phyloP scores from a whole-genome alignment of 2,113 vertebrate genomes.

The Psilopsiagon aurifrons region DNA sequence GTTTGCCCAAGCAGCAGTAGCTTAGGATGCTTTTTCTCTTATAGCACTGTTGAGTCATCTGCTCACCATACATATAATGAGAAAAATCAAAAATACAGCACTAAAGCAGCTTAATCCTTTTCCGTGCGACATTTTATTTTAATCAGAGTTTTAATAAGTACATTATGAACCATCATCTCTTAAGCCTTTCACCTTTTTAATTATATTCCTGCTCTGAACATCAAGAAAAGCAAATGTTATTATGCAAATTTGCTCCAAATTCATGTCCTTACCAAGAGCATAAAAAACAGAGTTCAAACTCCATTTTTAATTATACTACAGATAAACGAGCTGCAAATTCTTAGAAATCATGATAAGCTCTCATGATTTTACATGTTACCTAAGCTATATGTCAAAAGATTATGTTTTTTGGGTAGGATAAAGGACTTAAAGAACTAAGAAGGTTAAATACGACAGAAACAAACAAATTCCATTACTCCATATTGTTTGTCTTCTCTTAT shows the following conservation, averaged over 20 bases:
- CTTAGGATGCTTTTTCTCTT: constrained; percentile 59
- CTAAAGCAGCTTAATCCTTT: constrained; percentile 60
- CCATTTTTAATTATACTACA: constrained; percentile 70
- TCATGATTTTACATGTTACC: neutral
- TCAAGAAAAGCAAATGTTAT: constrained; percentile 75
- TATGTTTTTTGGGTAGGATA: neutral
- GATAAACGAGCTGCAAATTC: constrained; percentile 53
- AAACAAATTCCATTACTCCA: neutral
- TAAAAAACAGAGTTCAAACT: constrained; percentile 58
- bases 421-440: neutral
- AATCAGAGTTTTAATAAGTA: constrained; percentile 75
- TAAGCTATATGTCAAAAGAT: constrained; percentile 24
- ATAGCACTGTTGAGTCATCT: constrained; percentile 49
- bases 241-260: constrained; percentile 71
- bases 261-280: constrained; percentile 44
- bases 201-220: constrained; percentile 71
- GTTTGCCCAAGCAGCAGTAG: constrained; percentile 68
- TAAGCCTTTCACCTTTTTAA: constrained; percentile 76
- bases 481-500: neutral
- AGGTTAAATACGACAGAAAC: neutral
- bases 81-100: constrained; percentile 63
- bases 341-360: constrained; percentile 52
- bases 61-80: constrained; percentile 46
- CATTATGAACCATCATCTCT: constrained; percentile 64
- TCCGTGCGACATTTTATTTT: constrained; percentile 72